Conservation (phyloP, 2,888 invertebrate species). For the Anodontia alba region DNA sequence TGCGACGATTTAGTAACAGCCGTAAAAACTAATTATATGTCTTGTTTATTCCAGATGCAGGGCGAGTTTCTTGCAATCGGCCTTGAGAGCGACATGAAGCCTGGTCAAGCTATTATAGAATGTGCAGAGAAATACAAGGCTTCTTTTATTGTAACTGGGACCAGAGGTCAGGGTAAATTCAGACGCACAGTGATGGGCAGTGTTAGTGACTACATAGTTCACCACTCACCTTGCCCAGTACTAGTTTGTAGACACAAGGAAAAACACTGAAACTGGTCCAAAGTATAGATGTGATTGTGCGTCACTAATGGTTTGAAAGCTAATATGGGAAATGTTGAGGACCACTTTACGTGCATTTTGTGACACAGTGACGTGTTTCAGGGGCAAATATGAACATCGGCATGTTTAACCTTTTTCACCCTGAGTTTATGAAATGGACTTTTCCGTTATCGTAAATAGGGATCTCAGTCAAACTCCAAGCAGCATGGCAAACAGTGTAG, state of each 20-base stretch:
- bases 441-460: too few species aligned
- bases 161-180: slow-evolving; percentile 71
- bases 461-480: too few species aligned
- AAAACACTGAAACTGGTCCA: slow-evolving; percentile 4
- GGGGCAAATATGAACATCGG: too few species aligned
- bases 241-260: slow-evolving; percentile 63
- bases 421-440: too few species aligned
- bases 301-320: too few species aligned
- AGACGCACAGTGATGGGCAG: slow-evolving; percentile 72
- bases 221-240: slow-evolving; percentile 72
- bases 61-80: slow-evolving; percentile 65
- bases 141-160: slow-evolving; percentile 72
- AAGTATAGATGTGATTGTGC: not conserved
- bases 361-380: too few species aligned
- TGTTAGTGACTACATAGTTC: slow-evolving; percentile 73
- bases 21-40: too few species aligned
- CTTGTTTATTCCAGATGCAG: slow-evolving; percentile 62
- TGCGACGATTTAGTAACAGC: too few species aligned
- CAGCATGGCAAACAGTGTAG: too few species aligned
- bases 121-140: slow-evolving; percentile 61
- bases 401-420: too few species aligned
- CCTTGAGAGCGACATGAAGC: slow-evolving; percentile 68
- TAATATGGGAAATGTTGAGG: too few species aligned
- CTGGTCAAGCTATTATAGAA: slow-evolving; percentile 69
- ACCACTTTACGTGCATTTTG: too few species aligned